Conservation (phyloP, 2,797 vertebrate genomes). For the Clarias fuscus region DNA sequence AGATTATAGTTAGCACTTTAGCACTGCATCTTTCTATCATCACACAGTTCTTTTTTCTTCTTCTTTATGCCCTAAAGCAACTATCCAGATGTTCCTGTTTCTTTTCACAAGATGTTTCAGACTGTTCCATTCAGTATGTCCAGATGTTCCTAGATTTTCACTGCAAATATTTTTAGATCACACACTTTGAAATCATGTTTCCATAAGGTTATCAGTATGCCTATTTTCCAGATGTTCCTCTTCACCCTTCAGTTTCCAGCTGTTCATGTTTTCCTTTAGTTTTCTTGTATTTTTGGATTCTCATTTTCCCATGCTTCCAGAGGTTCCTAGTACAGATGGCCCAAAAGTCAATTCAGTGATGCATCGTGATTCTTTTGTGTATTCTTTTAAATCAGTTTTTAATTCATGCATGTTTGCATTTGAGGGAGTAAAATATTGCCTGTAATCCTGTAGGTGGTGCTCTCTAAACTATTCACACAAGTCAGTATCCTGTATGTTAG, state of each 20-base stretch:
- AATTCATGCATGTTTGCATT: too few relatives aligned
- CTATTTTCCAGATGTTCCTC: neutral
- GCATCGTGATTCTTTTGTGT: too few relatives aligned
- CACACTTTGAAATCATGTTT: neutral
- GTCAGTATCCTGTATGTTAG: too few relatives aligned
- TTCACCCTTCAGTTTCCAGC: too few relatives aligned
- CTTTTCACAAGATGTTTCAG: too few relatives aligned
- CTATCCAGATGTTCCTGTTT: slow-evolving; percentile 1
- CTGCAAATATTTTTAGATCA: neutral
- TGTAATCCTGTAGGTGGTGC: too few relatives aligned
- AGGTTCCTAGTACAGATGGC: neutral
- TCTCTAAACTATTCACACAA: too few relatives aligned
- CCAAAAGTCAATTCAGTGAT: too few relatives aligned
- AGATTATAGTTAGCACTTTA: neutral
- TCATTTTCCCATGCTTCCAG: neutral
- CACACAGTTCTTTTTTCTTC: neutral
- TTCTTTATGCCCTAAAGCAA: neutral
- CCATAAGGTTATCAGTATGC: neutral
- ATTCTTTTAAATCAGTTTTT: too few relatives aligned
- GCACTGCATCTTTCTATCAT: neutral
- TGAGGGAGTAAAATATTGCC: too few relatives aligned
- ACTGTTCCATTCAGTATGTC: too few relatives aligned
- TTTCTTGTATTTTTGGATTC: neutral
- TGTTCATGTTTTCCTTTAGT: too few relatives aligned
- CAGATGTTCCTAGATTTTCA: neutral